Evolutionary conservation across 2,888 invertebrate species (phyloP).

Genomic region (Catocala nupta): DNA sequence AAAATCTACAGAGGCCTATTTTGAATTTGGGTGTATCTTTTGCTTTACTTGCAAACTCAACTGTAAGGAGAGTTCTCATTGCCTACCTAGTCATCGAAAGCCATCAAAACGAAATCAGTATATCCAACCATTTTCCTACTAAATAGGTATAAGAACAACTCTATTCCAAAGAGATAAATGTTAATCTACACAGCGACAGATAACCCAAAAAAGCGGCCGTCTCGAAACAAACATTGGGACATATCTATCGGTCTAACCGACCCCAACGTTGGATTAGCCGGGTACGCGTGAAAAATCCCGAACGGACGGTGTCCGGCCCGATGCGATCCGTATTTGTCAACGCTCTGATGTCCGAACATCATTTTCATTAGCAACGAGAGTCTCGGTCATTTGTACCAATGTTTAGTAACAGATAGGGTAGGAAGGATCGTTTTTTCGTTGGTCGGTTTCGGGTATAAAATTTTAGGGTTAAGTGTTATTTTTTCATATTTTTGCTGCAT

Average conservation of each 20-base stretch:
- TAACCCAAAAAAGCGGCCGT: slow-evolving; percentile 44
- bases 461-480: slow-evolving; percentile 13
- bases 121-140: too few species aligned
- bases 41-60: too few species aligned
- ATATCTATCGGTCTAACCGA: slow-evolving; percentile 57
- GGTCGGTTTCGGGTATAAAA: slow-evolving; percentile 1
- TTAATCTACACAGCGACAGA: slow-evolving; percentile 33
- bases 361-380: slow-evolving; percentile 73
- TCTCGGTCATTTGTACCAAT: slow-evolving; percentile 75
- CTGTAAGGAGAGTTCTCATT: too few species aligned
- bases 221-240: slow-evolving; percentile 45
- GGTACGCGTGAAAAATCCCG: slow-evolving; percentile 66
- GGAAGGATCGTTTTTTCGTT: slow-evolving; percentile 24
- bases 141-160: not conserved
- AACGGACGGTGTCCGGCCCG: slow-evolving; percentile 38
- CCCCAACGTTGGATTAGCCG: slow-evolving; percentile 51
- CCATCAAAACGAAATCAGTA: too few species aligned
- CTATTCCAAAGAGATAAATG: slow-evolving; percentile 28
- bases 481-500: not conserved
- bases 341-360: slow-evolving; percentile 66
- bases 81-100: too few species aligned
- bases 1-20: too few species aligned
- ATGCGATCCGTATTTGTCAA: slow-evolving; percentile 71
- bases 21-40: too few species aligned
- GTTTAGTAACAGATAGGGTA: slow-evolving; percentile 59